Evolutionary conservation across 2,113 vertebrate genomes (phyloP).

Genomic region (Stigmatopora nigra): DNA sequence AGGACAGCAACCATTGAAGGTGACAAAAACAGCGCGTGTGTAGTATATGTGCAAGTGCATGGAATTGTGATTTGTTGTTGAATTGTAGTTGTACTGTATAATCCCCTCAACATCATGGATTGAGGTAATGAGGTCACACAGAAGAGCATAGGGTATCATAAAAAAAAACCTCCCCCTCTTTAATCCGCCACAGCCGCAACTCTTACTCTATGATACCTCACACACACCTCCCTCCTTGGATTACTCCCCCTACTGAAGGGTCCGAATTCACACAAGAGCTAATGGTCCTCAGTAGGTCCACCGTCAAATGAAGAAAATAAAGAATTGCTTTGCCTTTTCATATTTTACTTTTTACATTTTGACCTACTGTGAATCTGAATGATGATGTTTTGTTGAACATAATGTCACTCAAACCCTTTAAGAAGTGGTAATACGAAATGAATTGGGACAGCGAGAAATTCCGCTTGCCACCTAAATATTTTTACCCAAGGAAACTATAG

Average conservation of each 20-base stretch:
- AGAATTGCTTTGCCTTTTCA: too few species aligned
- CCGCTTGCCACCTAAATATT: too few species aligned
- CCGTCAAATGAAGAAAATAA: neutral
- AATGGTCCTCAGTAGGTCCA: constrained; percentile 16
- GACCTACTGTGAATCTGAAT: too few species aligned
- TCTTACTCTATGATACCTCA: constrained; percentile 11
- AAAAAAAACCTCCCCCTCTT: constrained; percentile 1
- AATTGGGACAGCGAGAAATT: too few species aligned
- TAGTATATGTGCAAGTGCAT: neutral
- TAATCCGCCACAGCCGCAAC: neutral
- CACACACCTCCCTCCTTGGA: neutral
- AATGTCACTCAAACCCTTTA: too few species aligned
- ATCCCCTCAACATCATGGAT: constrained; percentile 24
- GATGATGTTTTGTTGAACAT: too few species aligned
- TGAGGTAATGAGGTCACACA: constrained; percentile 55
- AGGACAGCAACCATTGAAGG: constrained; percentile 25
- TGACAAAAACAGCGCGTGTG: constrained; percentile 10
- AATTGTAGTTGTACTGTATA: neutral
- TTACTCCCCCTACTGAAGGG: constrained; percentile 2
- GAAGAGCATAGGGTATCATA: constrained; percentile 43
- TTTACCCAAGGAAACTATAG: too few species aligned
- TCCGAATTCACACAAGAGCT: constrained; percentile 32
- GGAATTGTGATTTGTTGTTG: neutral
- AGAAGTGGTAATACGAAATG: too few species aligned
- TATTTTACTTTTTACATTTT: too few species aligned